Evolutionary conservation across 1,140 invertebrate species (phyloP).

Genomic region (Holcopasites calliopsidis): DNA sequence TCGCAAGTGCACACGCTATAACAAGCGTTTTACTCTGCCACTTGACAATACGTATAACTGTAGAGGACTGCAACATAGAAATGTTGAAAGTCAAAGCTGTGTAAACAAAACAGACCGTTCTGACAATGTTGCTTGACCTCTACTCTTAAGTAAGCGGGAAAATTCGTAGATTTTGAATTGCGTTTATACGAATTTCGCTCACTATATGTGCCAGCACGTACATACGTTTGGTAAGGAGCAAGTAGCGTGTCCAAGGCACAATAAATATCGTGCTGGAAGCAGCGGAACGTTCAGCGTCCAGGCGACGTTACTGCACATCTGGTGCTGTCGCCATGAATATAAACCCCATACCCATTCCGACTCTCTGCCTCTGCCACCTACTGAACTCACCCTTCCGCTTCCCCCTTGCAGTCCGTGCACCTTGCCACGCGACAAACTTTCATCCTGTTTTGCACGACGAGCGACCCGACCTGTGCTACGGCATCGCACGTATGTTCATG

Average conservation of each 20-base stretch:
- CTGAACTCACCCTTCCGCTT: slow-evolving; percentile 48
- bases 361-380: slow-evolving; percentile 39
- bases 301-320: slow-evolving; percentile 67
- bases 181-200: too few species aligned
- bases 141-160: too few species aligned
- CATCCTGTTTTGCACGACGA: slow-evolving; percentile 59
- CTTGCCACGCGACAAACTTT: slow-evolving; percentile 62
- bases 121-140: too few species aligned
- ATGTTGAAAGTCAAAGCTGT: too few species aligned
- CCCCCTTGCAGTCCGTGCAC: slow-evolving; percentile 2
- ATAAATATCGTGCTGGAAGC: slow-evolving; percentile 67
- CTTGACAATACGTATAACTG: too few species aligned
- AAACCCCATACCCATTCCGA: slow-evolving; percentile 48
- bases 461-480: slow-evolving; percentile 10
- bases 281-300: slow-evolving; percentile 72
- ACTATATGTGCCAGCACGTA: slow-evolving; percentile 49
- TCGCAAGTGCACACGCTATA: too few species aligned
- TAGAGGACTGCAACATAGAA: too few species aligned
- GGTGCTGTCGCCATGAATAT: slow-evolving; percentile 72
- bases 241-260: slow-evolving; percentile 59
- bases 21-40: too few species aligned
- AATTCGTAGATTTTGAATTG: too few species aligned
- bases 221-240: slow-evolving; percentile 40
- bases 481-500: slow-evolving; percentile 30
- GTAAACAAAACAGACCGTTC: too few species aligned